Percentiles rank a stretch among this genome's conserved stretches.
Conservation (phyloP, 2,113 vertebrate species). For the Podarcis raffonei region DNA sequence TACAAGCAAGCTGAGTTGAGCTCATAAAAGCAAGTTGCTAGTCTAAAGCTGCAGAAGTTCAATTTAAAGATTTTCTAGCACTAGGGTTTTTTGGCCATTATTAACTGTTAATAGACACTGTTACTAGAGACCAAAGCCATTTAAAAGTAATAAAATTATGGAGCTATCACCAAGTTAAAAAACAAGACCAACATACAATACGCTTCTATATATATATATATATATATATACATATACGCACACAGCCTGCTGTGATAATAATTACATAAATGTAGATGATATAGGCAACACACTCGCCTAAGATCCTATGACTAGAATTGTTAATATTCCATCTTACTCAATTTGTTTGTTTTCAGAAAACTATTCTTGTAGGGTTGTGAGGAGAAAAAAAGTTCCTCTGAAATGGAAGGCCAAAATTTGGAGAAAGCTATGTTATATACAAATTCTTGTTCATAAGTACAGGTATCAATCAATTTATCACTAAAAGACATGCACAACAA, state of each 20-base stretch:
- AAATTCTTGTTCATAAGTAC: not conserved
- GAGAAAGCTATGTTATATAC: not conserved
- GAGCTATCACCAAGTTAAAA: slow-evolving; percentile 21
- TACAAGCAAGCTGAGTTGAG: not conserved
- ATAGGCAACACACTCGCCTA: slow-evolving; percentile 4
- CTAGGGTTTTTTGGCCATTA: slow-evolving; percentile 14
- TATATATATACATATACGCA: not conserved
- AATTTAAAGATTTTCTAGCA: not conserved
- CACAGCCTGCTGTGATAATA: not conserved
- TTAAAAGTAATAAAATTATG: slow-evolving; percentile 2
- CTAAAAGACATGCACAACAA: not conserved
- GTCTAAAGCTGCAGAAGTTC: slow-evolving; percentile 2
- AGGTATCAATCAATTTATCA: not conserved
- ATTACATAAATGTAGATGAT: slow-evolving; percentile 2
- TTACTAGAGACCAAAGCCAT: slow-evolving; percentile 10
- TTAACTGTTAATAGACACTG: slow-evolving; percentile 10
- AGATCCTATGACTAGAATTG: slow-evolving; percentile 3
- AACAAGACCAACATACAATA: slow-evolving; percentile 28
- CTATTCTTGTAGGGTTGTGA: not conserved
- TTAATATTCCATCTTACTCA: slow-evolving; percentile 15
- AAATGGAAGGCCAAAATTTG: slow-evolving; percentile 35
- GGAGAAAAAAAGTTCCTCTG: slow-evolving; percentile 32
- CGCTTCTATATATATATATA: not conserved
- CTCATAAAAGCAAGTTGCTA: slow-evolving; percentile 7
- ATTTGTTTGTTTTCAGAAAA: not conserved